Evolutionary conservation across 2,888 invertebrate species (phyloP).

Genomic region (Drosophila heteroneura): DNA sequence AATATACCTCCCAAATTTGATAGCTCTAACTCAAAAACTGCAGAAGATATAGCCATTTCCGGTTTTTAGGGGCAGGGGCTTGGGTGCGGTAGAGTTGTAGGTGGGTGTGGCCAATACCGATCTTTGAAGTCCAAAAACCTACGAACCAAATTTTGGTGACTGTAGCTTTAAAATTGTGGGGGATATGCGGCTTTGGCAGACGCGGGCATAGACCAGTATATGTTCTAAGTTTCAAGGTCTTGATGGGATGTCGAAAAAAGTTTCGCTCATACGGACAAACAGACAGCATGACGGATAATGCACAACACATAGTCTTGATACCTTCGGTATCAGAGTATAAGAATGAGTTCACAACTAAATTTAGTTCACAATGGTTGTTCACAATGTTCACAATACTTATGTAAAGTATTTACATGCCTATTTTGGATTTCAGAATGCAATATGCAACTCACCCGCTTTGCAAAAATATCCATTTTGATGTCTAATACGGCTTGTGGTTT

Average conservation of each 20-base stretch:
- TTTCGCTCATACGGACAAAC: background rate
- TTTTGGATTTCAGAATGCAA: background rate
- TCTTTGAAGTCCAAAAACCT: background rate
- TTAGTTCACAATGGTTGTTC: background rate
- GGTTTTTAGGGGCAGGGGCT: background rate
- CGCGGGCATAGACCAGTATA: background rate
- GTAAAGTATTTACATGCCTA: background rate
- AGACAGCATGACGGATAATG: background rate
- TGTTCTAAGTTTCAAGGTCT: background rate
- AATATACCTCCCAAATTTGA: background rate
- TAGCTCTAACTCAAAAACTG: background rate
- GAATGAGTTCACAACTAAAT: background rate
- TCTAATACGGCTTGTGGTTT: background rate
- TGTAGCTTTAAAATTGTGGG: background rate
- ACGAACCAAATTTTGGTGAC: background rate
- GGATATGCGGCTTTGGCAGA: background rate
- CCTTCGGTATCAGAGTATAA: background rate
- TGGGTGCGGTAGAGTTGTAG: background rate
- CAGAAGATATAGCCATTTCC: background rate
- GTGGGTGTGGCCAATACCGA: background rate
- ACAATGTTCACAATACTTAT: background rate
- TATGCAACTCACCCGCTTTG: constrained; percentile 71
- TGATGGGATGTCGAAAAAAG: background rate
- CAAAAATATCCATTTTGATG: constrained; percentile 47
- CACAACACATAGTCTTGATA: background rate